phyloP scores from a whole-genome alignment of 2,888 invertebrate species.

The Tolmerus cingulatus region DNA sequence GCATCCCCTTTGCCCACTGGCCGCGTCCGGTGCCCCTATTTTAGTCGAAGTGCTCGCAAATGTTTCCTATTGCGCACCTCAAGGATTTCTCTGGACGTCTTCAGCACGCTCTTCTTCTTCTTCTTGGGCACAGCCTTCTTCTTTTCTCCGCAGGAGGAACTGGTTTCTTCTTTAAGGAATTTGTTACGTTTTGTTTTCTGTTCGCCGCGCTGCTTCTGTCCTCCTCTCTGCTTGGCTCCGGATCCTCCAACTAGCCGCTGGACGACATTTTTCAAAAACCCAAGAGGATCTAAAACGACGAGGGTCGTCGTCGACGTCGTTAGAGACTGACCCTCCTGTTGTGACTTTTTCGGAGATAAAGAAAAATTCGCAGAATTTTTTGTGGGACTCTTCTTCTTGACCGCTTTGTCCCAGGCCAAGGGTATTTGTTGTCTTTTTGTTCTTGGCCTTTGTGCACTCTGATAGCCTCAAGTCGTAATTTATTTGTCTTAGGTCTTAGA shows the following conservation, averaged over 20 bases:
- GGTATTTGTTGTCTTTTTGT: neutral
- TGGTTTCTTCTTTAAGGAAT: slow-evolving; percentile 4
- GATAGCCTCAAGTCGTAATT: neutral
- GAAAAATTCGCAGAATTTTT: slow-evolving; percentile 41
- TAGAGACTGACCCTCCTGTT: slow-evolving; percentile 23
- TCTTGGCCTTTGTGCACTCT: neutral
- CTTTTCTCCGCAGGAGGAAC: neutral
- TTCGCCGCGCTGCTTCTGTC: neutral
- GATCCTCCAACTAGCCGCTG: neutral
- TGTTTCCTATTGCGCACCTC: slow-evolving; percentile 13
- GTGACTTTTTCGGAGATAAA: slow-evolving; percentile 22
- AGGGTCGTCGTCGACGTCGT: neutral
- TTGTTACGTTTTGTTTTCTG: slow-evolving; percentile 1
- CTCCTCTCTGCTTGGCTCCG: too few relatives aligned
- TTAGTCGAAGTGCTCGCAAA: neutral
- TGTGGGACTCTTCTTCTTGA: neutral
- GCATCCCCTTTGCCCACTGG: neutral
- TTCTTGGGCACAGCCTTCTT: neutral
- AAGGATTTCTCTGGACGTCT: slow-evolving; percentile 29
- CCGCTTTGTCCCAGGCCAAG: neutral
- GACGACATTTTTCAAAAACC: neutral
- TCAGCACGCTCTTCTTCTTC: neutral
- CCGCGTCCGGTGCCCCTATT: neutral
- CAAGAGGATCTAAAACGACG: slow-evolving; percentile 1
- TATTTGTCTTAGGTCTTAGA: slow-evolving; percentile 36